phyloP scores from a whole-genome alignment of 2,797 vertebrate genomes.

The Melanotaenia parkinsoni region DNA sequence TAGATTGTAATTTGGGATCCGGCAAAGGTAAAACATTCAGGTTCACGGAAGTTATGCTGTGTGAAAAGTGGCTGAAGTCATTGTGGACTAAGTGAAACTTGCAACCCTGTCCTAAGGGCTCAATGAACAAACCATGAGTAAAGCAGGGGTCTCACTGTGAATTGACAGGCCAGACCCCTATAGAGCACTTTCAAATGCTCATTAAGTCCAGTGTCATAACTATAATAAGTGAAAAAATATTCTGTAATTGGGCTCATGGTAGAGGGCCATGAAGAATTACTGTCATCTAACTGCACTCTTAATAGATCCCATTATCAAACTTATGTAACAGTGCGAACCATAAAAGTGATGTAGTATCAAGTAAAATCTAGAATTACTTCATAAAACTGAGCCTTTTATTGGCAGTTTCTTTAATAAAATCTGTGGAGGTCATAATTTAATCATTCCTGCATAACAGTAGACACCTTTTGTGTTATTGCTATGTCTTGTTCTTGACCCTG shows the following conservation, averaged over 20 bases:
- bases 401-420: background rate
- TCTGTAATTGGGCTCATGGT: background rate
- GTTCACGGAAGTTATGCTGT: slow-evolving; percentile 18
- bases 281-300: background rate
- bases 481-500: slow-evolving; percentile 1
- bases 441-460: background rate
- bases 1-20: slow-evolving; percentile 3
- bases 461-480: slow-evolving; percentile 7
- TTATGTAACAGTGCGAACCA: background rate
- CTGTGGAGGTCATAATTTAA: slow-evolving; percentile 14
- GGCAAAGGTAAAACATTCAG: background rate
- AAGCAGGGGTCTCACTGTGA: background rate
- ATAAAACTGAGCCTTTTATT: background rate
- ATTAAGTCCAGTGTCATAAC: background rate
- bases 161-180: slow-evolving; percentile 11
- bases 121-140: background rate
- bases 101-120: background rate
- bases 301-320: background rate
- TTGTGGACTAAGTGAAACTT: background rate
- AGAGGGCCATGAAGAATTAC: background rate
- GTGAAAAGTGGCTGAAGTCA: slow-evolving; percentile 33
- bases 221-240: background rate
- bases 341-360: slow-evolving; percentile 4
- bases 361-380: background rate
- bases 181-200: slow-evolving; percentile 2